Evolutionary conservation across 2,797 vertebrate genomes (phyloP).

Genomic region (Ammospiza maritima): DNA sequence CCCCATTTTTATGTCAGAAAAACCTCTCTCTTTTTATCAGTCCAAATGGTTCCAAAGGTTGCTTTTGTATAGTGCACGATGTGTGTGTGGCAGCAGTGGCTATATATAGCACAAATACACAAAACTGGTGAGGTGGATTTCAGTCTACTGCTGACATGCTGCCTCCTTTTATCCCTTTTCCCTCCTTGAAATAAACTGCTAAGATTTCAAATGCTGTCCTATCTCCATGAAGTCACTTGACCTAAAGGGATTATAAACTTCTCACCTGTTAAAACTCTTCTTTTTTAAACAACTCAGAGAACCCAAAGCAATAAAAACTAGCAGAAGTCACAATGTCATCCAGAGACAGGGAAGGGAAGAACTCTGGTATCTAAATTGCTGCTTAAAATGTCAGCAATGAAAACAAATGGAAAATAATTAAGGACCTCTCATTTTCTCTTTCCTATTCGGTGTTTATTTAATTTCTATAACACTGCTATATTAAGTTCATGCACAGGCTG

Average conservation of each 20-base stretch:
- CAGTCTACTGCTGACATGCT: background rate
- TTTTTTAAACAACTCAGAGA: constrained; percentile 31
- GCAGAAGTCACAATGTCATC: constrained; percentile 40
- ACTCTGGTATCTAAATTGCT: background rate
- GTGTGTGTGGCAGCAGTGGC: background rate
- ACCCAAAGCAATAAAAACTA: constrained; percentile 43
- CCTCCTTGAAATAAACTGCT: constrained; percentile 12
- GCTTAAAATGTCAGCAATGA: constrained; percentile 66
- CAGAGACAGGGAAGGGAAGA: background rate
- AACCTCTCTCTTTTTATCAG: constrained; percentile 17
- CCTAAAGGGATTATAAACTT: constrained; percentile 37
- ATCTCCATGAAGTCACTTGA: constrained; percentile 8
- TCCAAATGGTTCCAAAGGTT: background rate
- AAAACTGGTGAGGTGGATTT: background rate
- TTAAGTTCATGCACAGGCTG: background rate
- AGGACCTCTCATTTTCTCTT: constrained; percentile 14
- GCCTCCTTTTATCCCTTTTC: background rate
- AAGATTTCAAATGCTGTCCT: constrained; percentile 28
- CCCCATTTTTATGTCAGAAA: background rate
- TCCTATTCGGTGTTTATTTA: constrained; percentile 46
- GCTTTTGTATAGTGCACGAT: background rate
- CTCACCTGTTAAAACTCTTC: constrained; percentile 22
- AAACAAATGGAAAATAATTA: constrained; percentile 70
- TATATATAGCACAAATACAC: background rate
- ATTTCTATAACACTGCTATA: background rate